phyloP scores from a whole-genome alignment of 2,113 vertebrate genomes.

The Smithornis capensis region DNA sequence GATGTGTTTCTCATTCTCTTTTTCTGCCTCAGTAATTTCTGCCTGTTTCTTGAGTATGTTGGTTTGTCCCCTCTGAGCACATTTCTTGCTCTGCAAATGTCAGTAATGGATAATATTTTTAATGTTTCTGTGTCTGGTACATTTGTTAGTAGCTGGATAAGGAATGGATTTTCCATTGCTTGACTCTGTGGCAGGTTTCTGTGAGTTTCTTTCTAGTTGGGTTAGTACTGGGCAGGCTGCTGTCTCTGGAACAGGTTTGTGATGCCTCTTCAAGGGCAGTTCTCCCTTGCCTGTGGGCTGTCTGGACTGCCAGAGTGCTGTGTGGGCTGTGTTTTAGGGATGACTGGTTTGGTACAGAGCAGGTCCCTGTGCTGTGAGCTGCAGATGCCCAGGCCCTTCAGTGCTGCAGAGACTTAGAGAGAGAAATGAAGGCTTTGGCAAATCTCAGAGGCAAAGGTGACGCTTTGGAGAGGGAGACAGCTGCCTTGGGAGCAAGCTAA shows the following conservation, averaged over 20 bases:
- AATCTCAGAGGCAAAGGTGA: not conserved
- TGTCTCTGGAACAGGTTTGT: not conserved
- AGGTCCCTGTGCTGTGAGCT: not conserved
- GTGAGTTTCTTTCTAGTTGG: not conserved
- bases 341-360: rapidly evolving
- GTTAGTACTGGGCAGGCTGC: not conserved
- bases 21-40: not conserved
- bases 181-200: not conserved
- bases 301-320: not conserved
- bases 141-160: not conserved
- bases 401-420: not conserved
- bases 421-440: not conserved
- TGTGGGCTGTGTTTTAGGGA: not conserved
- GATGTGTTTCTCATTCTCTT: not conserved
- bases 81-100: not conserved
- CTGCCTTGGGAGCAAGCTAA: not conserved
- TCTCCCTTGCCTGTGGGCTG: not conserved
- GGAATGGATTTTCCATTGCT: not conserved
- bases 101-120: not conserved
- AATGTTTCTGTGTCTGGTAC: not conserved
- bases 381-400: not conserved
- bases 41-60: not conserved
- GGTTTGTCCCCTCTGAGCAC: not conserved
- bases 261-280: not conserved
- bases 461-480: not conserved